phyloP scores from a whole-genome alignment of 2,888 invertebrate species.

The Caenorhabditis macrosperma region DNA sequence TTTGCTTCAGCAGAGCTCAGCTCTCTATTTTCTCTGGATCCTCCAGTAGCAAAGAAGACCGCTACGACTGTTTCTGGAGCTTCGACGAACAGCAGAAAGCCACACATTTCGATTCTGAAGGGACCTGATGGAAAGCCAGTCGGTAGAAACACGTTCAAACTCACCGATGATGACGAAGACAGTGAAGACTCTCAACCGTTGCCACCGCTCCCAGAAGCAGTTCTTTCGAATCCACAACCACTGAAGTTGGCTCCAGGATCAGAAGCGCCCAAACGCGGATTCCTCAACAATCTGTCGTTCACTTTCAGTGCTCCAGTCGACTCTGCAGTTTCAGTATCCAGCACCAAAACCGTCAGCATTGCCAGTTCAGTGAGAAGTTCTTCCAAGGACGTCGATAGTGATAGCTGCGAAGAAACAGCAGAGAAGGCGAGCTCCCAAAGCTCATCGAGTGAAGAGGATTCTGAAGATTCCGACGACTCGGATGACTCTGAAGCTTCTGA shows the following conservation, averaged over 20 bases:
- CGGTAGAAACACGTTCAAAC: conserved; percentile 49
- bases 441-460: not conserved
- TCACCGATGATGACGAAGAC: conserved; percentile 42
- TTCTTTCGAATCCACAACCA: conserved; percentile 25
- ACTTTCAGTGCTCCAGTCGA: conserved; percentile 46
- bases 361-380: not conserved
- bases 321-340: not conserved
- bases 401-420: not conserved
- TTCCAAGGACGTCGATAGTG: no score
- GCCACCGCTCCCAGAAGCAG: conserved; percentile 11
- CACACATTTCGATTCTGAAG: conserved; percentile 18
- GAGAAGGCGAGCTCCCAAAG: conserved; percentile 23
- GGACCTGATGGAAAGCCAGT: conserved; percentile 56
- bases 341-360: not conserved
- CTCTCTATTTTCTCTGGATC: conserved; percentile 46
- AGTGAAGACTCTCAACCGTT: conserved; percentile 12
- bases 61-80: not conserved
- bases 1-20: conserved; percentile 36
- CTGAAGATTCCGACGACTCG: not conserved
- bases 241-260: conserved; percentile 9
- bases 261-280: conserved; percentile 33
- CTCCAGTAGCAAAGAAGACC: conserved; percentile 8
- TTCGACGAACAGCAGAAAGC: conserved; percentile 17
- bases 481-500: conserved; percentile 9
- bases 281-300: conserved; percentile 49